Evolutionary conservation across 2,888 invertebrate species (phyloP).

Genomic region (Hypolimnas misippus): DNA sequence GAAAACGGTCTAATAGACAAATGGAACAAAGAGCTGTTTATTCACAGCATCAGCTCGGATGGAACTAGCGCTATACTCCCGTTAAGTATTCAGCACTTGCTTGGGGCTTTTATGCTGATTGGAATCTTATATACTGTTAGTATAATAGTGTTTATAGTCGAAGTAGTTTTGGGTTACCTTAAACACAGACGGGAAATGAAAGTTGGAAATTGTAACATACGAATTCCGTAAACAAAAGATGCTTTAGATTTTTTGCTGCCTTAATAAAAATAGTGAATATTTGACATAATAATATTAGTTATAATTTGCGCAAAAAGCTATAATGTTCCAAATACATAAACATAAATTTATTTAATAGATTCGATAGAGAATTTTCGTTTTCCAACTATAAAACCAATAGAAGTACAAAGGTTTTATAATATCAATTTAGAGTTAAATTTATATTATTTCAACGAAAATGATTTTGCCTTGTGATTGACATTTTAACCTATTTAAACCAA

Average conservation of each 20-base stretch:
- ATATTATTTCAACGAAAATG: neutral
- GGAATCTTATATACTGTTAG: conserved; percentile 70
- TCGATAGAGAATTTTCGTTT: no score
- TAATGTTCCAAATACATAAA: no score
- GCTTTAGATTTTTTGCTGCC: neutral
- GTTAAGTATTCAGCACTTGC: conserved; percentile 69
- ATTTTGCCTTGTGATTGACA: neutral
- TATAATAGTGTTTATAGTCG: conserved; percentile 65
- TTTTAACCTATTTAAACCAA: neutral
- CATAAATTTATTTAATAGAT: no score
- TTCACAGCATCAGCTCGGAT: conserved; percentile 56
- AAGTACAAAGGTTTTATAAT: no score
- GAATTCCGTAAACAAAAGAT: conserved; percentile 6
- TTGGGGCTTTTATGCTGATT: conserved; percentile 78
- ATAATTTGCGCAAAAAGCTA: no score
- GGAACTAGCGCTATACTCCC: conserved; percentile 63
- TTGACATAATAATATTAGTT: no score
- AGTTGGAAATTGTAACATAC: neutral
- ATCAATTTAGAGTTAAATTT: no score
- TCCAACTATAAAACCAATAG: no score
- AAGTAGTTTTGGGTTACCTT: conserved; percentile 49
- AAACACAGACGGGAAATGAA: neutral
- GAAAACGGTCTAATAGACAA: conserved; percentile 80
- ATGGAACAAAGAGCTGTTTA: conserved; percentile 75
- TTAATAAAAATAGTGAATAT: neutral